Conservation (phyloP, 2,888 invertebrate genomes). For the Athalia rosae region DNA sequence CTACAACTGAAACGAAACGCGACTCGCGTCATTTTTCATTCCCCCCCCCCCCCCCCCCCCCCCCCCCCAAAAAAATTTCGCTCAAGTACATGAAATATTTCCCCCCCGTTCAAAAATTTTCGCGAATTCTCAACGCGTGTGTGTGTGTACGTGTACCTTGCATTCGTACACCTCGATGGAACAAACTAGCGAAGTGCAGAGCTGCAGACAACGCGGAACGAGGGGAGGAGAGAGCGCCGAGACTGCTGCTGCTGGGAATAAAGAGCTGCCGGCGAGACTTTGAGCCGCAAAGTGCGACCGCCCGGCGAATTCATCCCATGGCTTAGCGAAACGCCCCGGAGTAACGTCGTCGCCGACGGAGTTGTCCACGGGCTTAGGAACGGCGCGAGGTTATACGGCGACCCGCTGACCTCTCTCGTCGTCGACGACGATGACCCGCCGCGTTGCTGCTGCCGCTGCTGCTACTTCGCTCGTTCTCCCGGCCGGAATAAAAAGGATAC, state of each 20-base stretch:
- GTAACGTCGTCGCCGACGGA: conserved; percentile 9
- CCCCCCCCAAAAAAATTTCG: no score
- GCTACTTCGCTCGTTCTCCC: no score
- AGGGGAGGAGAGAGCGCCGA: conserved; percentile 47
- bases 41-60: no score
- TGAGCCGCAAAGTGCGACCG: conserved; percentile 58
- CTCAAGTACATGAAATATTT: no score
- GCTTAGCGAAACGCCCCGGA: conserved; percentile 56
- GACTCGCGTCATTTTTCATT: no score
- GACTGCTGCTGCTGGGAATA: conserved; percentile 47
- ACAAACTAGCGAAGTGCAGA: conserved; percentile 49
- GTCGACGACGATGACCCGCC: background rate
- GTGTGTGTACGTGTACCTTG: no score
- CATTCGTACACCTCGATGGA: conserved; percentile 3
- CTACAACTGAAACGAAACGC: no score
- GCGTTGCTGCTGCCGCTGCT: no score
- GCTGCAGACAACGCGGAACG: no score
- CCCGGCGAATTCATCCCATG: conserved; percentile 61
- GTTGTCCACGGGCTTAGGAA: conserved; percentile 35
- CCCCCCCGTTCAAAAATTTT: no score
- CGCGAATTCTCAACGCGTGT: no score
- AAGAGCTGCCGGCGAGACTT: conserved; percentile 57
- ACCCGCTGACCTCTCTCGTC: background rate
- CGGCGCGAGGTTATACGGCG: conserved; percentile 8
- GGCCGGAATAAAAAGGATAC: background rate